Percentiles rank a stretch among this genome's conserved stretches.
These are phyloP conservation scores for Sardinella longiceps DNA, from an alignment of 2,797 vertebrate genomes.

Conservation along the genomic window DNA sequence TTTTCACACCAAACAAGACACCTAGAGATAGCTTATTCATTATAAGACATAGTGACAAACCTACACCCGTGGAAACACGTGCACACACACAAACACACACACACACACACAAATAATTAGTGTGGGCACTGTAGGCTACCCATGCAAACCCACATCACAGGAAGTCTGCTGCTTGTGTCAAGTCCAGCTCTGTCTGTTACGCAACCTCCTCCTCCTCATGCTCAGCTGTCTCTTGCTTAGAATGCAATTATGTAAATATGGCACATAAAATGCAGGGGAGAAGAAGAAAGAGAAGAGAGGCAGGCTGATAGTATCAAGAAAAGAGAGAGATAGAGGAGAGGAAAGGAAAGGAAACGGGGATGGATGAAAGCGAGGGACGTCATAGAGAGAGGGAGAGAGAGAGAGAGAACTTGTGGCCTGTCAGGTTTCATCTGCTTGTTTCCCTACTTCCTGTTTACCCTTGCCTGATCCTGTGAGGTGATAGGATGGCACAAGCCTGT, in stretches of 20 bases:
- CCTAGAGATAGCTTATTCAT: not conserved
- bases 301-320: not conserved
- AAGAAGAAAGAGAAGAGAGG: conserved; percentile 10
- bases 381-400: not conserved
- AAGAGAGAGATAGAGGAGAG: not conserved
- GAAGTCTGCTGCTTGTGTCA: conserved; percentile 36
- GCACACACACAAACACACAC: not conserved
- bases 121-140: not conserved
- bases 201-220: conserved; percentile 43
- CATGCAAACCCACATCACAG: not conserved
- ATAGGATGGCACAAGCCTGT: conserved; percentile 1
- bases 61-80: too few species aligned
- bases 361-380: not conserved
- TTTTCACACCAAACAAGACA: not conserved
- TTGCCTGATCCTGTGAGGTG: conserved; percentile 17
- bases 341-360: not conserved
- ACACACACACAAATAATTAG: not conserved
- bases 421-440: conserved; percentile 39
- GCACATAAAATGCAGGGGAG: conserved; percentile 28
- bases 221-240: conserved; percentile 31
- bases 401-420: not conserved
- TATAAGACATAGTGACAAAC: not conserved
- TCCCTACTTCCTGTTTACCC: conserved; percentile 52
- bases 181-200: conserved; percentile 43
- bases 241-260: conserved; percentile 47